Evolutionary conservation across 2,888 invertebrate species (phyloP).

Genomic region (Coenonympha arcania): DNA sequence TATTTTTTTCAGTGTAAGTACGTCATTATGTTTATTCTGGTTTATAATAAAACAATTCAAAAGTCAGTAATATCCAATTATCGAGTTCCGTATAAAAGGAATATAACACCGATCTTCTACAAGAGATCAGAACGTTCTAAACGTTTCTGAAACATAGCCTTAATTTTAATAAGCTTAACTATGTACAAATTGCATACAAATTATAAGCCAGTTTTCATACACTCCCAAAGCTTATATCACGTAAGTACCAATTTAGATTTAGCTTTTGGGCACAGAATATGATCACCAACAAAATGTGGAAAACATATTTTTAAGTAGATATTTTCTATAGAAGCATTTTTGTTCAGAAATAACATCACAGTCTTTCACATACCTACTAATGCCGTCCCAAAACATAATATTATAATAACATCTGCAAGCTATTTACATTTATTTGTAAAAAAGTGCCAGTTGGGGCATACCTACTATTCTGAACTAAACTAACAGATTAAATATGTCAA

Average conservation of each 20-base stretch:
- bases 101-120: slow-evolving; percentile 16
- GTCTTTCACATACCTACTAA: slow-evolving; percentile 62
- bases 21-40: too few species aligned
- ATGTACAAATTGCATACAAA: slow-evolving; percentile 20
- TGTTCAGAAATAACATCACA: slow-evolving; percentile 52
- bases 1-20: too few species aligned
- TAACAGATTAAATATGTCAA: too few species aligned
- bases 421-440: background rate
- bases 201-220: slow-evolving; percentile 3
- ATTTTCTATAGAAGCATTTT: slow-evolving; percentile 5
- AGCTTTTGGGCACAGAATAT: background rate
- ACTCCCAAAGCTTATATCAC: background rate
- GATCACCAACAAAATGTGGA: background rate
- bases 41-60: too few species aligned
- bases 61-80: too few species aligned
- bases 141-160: slow-evolving; percentile 20
- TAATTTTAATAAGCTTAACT: slow-evolving; percentile 24
- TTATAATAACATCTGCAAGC: too few species aligned
- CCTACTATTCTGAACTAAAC: too few species aligned
- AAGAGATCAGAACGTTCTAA: slow-evolving; percentile 21
- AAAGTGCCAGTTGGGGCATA: too few species aligned
- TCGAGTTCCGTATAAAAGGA: slow-evolving; percentile 17
- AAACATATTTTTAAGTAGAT: too few species aligned
- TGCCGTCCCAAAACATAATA: slow-evolving; percentile 24
- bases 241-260: background rate